Conservation (phyloP, 1,140 invertebrate species). For the Caligus rogercresseyi region DNA sequence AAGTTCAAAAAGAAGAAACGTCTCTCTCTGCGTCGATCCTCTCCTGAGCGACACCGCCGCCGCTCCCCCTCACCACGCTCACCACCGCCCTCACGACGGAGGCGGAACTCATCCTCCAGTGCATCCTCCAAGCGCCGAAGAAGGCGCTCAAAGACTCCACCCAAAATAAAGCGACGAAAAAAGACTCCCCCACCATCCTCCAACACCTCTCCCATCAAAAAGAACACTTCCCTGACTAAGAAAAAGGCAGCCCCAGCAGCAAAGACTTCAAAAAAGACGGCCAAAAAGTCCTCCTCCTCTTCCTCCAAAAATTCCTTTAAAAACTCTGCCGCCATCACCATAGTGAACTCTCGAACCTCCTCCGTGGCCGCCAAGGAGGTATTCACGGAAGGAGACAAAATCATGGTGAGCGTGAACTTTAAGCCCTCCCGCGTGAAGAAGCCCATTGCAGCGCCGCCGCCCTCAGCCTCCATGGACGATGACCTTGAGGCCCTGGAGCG, state of each 20-base stretch:
- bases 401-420: slow-evolving; percentile 20
- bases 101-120: neutral
- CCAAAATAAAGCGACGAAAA: neutral
- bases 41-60: neutral
- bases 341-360: neutral
- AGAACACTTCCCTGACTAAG: neutral
- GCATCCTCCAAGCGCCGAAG: neutral
- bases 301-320: too few species aligned
- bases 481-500: neutral
- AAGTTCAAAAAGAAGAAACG: neutral
- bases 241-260: neutral
- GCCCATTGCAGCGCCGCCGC: neutral
- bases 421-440: neutral
- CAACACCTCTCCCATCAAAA: neutral
- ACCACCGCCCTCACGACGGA: neutral
- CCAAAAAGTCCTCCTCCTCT: neutral
- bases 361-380: slow-evolving; percentile 12
- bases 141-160: neutral
- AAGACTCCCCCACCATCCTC: neutral
- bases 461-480: neutral
- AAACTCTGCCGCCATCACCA: neutral
- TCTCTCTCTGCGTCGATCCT: neutral
- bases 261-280: neutral
- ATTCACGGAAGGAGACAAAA: slow-evolving; percentile 15
- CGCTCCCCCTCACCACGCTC: neutral